phyloP scores from a whole-genome alignment of 2,888 invertebrate genomes.

The Aproaerema taeniolella region DNA sequence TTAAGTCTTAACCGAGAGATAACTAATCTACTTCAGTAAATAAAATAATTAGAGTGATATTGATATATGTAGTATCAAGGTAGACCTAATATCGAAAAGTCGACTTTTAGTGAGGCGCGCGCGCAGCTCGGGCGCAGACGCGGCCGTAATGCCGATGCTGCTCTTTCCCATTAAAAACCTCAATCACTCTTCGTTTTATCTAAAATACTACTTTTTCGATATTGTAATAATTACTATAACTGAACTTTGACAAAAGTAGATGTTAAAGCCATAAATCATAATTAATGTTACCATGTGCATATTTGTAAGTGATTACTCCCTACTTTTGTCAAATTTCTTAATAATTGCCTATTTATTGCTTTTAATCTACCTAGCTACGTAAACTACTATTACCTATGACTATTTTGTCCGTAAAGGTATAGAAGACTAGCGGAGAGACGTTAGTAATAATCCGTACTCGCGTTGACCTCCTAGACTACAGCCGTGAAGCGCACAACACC shows the following conservation, averaged over 20 bases:
- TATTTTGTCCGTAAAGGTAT: no score
- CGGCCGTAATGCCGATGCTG: conserved; percentile 14
- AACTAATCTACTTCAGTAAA: no score
- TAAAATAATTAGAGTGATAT: no score
- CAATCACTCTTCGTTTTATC: conserved; percentile 45
- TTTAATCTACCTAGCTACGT: conserved; percentile 59
- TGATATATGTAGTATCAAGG: no score
- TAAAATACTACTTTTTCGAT: conserved; percentile 35
- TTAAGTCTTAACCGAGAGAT: no score
- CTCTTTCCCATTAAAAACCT: conserved; percentile 43
- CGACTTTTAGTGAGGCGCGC: conserved; percentile 12
- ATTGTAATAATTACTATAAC: conserved; percentile 41
- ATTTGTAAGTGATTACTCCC: conserved; percentile 21
- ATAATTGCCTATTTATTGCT: conserved; percentile 68
- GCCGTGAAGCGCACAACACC: conserved; percentile 43
- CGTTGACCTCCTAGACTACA: conserved; percentile 28
- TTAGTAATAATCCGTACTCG: conserved; percentile 21
- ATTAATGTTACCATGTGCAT: conserved; percentile 34
- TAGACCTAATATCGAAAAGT: no score
- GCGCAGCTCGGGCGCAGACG: not conserved
- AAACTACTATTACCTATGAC: conserved; percentile 10
- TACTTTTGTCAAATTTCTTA: conserved; percentile 57
- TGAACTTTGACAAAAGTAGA: conserved; percentile 58
- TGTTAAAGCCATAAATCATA: conserved; percentile 36
- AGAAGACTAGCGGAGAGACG: conserved; percentile 12